These are phyloP conservation scores for Barbus barbus DNA, from an alignment of 2,113 vertebrate species.

Conservation along the genomic window DNA sequence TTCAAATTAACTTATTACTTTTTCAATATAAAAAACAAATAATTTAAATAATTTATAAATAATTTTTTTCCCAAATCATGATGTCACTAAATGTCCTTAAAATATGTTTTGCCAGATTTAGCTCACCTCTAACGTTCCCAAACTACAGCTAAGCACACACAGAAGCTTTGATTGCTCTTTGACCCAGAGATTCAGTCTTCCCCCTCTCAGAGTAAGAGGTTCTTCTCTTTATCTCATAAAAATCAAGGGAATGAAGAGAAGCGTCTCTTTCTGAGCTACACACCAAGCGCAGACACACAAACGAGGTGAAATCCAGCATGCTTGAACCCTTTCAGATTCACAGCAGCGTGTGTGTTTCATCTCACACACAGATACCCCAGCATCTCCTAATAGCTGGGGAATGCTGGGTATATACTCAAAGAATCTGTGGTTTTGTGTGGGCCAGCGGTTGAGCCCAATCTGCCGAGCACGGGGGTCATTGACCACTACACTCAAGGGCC, in stretches of 20 bases:
- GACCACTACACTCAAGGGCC: slow-evolving; percentile 73
- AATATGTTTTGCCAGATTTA: neutral
- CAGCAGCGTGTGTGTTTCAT: neutral
- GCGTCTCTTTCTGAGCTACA: neutral
- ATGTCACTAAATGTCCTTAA: neutral
- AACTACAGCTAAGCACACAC: too few relatives aligned
- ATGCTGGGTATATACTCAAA: slow-evolving; percentile 67
- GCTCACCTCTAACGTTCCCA: neutral
- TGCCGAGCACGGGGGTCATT: slow-evolving; percentile 65
- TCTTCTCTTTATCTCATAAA: slow-evolving; percentile 69
- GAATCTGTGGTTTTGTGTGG: slow-evolving; percentile 74
- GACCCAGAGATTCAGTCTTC: slow-evolving; percentile 67
- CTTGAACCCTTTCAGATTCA: slow-evolving; percentile 30
- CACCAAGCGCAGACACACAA: slow-evolving; percentile 41
- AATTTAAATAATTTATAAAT: neutral
- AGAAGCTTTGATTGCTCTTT: slow-evolving; percentile 59
- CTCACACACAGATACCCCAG: slow-evolving; percentile 31
- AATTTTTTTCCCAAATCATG: neutral
- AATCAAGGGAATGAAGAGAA: slow-evolving; percentile 34
- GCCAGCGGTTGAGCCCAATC: slow-evolving; percentile 66
- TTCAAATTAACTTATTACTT: neutral
- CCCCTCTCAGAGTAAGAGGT: slow-evolving; percentile 51
- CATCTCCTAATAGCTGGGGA: slow-evolving; percentile 61
- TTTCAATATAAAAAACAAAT: too few relatives aligned
- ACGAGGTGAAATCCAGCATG: slow-evolving; percentile 21